A percentile compares a stretch with the other conserved stretches of the same genome.
Conservation (phyloP, 2,888 invertebrate genomes). For the Opisthograptis luteolata region DNA sequence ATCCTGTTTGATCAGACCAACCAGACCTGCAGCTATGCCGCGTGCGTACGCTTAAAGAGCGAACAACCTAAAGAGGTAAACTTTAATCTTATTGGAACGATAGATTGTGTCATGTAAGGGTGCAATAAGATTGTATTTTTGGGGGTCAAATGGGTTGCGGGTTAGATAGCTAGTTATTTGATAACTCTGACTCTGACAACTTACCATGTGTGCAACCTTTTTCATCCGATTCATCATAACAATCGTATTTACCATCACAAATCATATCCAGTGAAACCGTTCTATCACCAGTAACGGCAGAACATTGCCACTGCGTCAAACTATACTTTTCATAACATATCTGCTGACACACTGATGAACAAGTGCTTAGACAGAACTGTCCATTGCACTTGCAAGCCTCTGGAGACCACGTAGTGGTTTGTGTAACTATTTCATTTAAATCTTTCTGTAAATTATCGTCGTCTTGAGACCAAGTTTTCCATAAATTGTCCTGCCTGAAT, state of each 20-base stretch:
- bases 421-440: not conserved
- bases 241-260: constrained; percentile 75
- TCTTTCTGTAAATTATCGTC: not conserved
- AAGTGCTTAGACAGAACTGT: constrained; percentile 48
- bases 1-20: too few relatives aligned
- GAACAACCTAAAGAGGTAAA: too few relatives aligned
- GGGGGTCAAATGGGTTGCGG: too few relatives aligned
- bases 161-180: too few relatives aligned
- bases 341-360: constrained; percentile 53
- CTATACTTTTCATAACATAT: constrained; percentile 60
- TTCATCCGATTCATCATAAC: constrained; percentile 70
- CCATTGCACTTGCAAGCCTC: constrained; percentile 54
- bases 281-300: constrained; percentile 46
- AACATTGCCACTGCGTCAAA: constrained; percentile 59
- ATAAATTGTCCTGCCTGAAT: too few relatives aligned
- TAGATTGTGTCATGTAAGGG: too few relatives aligned
- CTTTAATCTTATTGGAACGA: too few relatives aligned
- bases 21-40: too few relatives aligned
- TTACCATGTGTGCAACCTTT: constrained; percentile 56
- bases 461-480: constrained; percentile 6
- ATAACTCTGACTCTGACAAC: too few relatives aligned
- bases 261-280: constrained; percentile 54
- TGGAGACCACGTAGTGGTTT: constrained; percentile 34
- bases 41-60: too few relatives aligned
- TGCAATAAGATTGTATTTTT: too few relatives aligned